These are phyloP conservation scores for Eurytoma californica DNA, from an alignment of 2,888 invertebrate genomes.

Conservation along the genomic window DNA sequence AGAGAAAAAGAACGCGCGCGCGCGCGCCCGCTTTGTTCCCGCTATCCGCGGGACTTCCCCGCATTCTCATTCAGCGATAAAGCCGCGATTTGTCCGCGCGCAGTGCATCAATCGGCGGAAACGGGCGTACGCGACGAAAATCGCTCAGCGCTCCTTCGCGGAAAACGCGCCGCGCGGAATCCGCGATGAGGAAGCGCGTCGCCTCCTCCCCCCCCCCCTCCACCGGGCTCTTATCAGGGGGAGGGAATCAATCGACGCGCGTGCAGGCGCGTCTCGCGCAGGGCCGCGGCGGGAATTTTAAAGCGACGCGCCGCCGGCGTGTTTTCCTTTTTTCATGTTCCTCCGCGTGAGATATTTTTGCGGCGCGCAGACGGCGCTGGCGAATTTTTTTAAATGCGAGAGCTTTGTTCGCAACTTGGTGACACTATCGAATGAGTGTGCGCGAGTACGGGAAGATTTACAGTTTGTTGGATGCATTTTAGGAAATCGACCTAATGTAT, in stretches of 20 bases:
- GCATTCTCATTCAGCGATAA: conserved; percentile 7
- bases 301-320: neutral
- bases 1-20: neutral
- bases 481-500: no score
- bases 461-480: no score
- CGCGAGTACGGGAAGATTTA: no score
- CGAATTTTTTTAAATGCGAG: neutral
- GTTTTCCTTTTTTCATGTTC: neutral
- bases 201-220: neutral
- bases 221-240: neutral
- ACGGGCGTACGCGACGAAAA: conserved; percentile 44
- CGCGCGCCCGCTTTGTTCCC: neutral
- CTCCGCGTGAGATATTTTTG: neutral
- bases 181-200: conserved; percentile 10
- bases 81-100: conserved; percentile 2
- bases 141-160: conserved; percentile 20
- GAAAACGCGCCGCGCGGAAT: conserved; percentile 31
- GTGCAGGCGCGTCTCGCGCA: neutral
- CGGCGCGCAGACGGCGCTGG: neutral
- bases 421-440: neutral
- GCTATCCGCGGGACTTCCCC: neutral
- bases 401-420: neutral
- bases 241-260: conserved; percentile 5
- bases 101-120: conserved; percentile 45
- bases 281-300: conserved; percentile 18